These are phyloP conservation scores for Festucalex cinctus DNA, from an alignment of 2,113 vertebrate species.

Conservation along the genomic window DNA sequence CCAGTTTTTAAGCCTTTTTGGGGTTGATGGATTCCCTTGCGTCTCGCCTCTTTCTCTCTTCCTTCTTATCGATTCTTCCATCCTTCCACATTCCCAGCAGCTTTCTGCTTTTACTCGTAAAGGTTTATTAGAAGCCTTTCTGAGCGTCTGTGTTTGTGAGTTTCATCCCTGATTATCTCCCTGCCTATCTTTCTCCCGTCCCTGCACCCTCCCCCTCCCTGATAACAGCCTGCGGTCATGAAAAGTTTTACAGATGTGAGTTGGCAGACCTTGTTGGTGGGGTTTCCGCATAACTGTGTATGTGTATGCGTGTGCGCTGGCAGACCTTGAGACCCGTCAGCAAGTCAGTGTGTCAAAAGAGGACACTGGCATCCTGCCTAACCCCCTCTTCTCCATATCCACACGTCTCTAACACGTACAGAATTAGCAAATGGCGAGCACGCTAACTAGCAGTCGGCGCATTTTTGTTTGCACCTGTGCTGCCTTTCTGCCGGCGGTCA, in stretches of 20 bases:
- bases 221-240: conserved; percentile 65
- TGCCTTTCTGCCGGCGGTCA: conserved; percentile 15
- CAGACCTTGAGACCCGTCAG: conserved; percentile 72
- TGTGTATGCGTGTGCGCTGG: conserved; percentile 25
- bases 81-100: conserved; percentile 36
- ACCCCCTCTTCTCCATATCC: conserved; percentile 8
- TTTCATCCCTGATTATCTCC: conserved; percentile 44
- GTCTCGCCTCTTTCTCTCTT: conserved; percentile 6
- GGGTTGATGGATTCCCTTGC: conserved; percentile 4
- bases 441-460: not conserved
- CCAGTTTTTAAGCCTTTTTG: not conserved
- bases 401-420: not conserved
- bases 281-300: conserved; percentile 14
- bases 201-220: conserved; percentile 7
- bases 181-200: conserved; percentile 8
- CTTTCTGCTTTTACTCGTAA: conserved; percentile 53
- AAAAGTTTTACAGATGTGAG: conserved; percentile 70
- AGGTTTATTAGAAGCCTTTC: conserved; percentile 53
- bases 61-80: conserved; percentile 36
- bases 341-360: conserved; percentile 64
- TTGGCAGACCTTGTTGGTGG: conserved; percentile 61
- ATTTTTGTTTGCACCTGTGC: conserved; percentile 13
- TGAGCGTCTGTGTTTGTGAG: conserved; percentile 23
- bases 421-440: not conserved
- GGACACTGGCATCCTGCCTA: conserved; percentile 56